Evolutionary conservation across 2,113 vertebrate species (phyloP).

Genomic region (Anser brachyrhynchus): DNA sequence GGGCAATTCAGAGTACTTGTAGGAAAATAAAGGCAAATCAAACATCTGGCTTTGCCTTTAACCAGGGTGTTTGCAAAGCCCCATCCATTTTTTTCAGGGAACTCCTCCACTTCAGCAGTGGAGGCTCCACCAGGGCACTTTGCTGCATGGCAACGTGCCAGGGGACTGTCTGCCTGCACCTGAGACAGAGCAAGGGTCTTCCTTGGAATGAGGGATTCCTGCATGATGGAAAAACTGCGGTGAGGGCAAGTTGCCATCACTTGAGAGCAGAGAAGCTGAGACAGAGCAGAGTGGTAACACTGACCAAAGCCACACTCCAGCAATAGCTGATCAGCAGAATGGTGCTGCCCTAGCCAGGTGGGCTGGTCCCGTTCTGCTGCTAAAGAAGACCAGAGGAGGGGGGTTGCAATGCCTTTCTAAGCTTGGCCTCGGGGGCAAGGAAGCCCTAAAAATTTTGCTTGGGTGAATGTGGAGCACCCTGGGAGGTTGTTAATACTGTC

Average conservation of each 20-base stretch:
- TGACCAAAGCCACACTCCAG: not conserved
- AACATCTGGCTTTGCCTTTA: not conserved
- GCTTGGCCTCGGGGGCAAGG: not conserved
- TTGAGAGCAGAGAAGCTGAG: not conserved
- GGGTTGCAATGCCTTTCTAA: not conserved
- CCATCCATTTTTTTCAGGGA: not conserved
- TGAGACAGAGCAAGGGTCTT: not conserved
- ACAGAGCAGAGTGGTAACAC: not conserved
- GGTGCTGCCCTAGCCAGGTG: not conserved
- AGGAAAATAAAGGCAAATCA: not conserved
- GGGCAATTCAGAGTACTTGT: not conserved
- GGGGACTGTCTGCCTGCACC: not conserved
- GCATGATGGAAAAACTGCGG: not conserved
- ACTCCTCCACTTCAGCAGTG: not conserved
- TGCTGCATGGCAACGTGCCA: not conserved
- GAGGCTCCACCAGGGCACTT: not conserved
- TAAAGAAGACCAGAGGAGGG: not conserved
- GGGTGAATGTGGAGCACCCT: not conserved
- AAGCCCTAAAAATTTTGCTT: not conserved
- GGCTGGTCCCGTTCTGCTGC: not conserved
- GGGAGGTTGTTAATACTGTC: not conserved
- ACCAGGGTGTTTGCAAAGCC: not conserved
- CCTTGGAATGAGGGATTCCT: not conserved
- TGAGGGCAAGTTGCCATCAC: not conserved
- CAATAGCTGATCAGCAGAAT: not conserved